Evolutionary conservation across 1,140 invertebrate genomes (phyloP), one percentile per base, ranked within the genome.

Genomic region (Pseudomyrmex sp.): DNA sequence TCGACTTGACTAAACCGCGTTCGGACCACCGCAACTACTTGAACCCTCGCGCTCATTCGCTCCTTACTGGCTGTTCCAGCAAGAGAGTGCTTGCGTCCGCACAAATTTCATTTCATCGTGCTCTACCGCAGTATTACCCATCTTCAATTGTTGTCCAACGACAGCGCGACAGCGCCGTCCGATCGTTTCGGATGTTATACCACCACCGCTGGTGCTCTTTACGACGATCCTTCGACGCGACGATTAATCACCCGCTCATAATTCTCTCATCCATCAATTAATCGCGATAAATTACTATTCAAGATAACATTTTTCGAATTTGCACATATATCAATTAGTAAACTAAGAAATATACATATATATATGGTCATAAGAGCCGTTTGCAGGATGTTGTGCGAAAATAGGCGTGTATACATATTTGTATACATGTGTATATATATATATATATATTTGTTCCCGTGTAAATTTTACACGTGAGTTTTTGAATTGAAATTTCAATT

Each of bases 1-100:
- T 70, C 44, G 54, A 79, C 76, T 79, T 79, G 20, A 79, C 54
- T 76, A 65, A 76, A 65, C 26, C 68, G 23, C 48, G 48, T 12
- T 79, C 35, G 44, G 65, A 79, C 44, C 35, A 65, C 62, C 54
- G 20, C 50, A 54, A 35, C 50, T 70, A 54, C 65, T 59, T 58
- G 35, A 79, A 50, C 56, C 44, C 20, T 70, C 12, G 15, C 7
- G 13, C 23, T 70, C 54, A 70, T 70, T 70, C 20, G 44, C 44
- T 80, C 20, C 15, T 79, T 44, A 77, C 15, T 46, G 52, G 62
- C 48, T 23, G 23, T 35, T n/a, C n/a, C 35, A 50, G n/a, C n/a
- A 35, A 35, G 15, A 70, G 65, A 76, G 50, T 66, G 26, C 23
- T 48, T 74, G 2, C 9, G 72, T 18, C 9, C 15, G 18, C 7